Evolutionary conservation across 2,113 vertebrate species (phyloP), one percentile per base, ranked within the genome.

Genomic region (Naja naja): DNA sequence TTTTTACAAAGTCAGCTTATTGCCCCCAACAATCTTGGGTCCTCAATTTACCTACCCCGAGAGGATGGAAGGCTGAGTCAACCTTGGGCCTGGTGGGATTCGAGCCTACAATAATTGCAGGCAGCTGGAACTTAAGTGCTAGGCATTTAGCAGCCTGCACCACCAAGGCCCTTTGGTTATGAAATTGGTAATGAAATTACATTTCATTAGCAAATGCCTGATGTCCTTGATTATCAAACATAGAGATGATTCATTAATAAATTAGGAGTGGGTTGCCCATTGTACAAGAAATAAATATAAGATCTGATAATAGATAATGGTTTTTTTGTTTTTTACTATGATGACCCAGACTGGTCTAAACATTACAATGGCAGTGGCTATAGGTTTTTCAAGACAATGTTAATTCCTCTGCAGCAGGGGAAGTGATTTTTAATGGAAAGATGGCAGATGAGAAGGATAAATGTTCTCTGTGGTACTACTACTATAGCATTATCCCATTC

Each of bases 191-290:
- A n/a, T n/a, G n/a, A n/a, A n/a, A n/a, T n/a, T n/a, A n/a, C n/a
- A n/a, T 94, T 95, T 97, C 87, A 91, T 95, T 95, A 90, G 88
- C 94, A 89, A 96, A 92, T 93, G 2, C 45, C 25, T 89, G 58
- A 94, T 58, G 94, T 85, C 55, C 4, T 55, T 90, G 90, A 93
- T 90, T 92, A 92, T 85, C 39, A 95, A 90, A 69, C 91, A 93
- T 56, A 90, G 49, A 93, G 96, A 90, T 8, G 5, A 55, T 94
- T 96, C 53, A 87, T 69, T 89, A 45, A 81, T 89, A 81, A 47
- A 89, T 85, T 56, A 55, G 5, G 87, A 89, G 39, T 85, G 60
- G 27, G 27, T 10, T 25, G 85, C 18, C 52, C 49, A 89, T 47
- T 25, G 30, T 87, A 30, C 49, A 85, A 74, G 58, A 92, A 49